Percentiles rank a stretch among this genome's conserved stretches.
Conservation (phyloP, 2,888 invertebrate species). For the Dolomedes plantarius region DNA sequence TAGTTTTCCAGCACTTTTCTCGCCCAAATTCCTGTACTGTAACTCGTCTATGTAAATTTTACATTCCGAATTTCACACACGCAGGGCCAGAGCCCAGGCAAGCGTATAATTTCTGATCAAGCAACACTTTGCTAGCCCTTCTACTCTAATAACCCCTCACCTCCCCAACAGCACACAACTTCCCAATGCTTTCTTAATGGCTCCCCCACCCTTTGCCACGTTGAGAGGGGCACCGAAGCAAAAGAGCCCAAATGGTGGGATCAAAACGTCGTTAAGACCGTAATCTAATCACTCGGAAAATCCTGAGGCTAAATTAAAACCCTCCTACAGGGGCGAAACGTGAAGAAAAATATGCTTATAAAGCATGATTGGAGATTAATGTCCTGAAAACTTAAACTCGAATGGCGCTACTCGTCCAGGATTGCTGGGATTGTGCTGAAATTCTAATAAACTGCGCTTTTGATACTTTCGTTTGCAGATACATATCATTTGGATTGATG, state of each 20-base stretch:
- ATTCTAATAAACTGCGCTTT: background rate
- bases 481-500: too few relatives aligned
- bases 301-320: constrained; percentile 71
- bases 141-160: constrained; percentile 58
- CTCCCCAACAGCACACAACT: constrained; percentile 41
- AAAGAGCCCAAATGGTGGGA: constrained; percentile 56
- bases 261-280: constrained; percentile 67
- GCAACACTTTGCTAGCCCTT: constrained; percentile 46
- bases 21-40: constrained; percentile 27
- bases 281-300: constrained; percentile 71
- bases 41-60: constrained; percentile 63
- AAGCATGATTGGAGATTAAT: constrained; percentile 70
- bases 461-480: too few relatives aligned
- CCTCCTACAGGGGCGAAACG: constrained; percentile 59
- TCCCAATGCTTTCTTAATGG: constrained; percentile 63
- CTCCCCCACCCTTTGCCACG: constrained; percentile 25
- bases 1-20: constrained; percentile 21
- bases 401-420: constrained; percentile 18
- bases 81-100: constrained; percentile 52
- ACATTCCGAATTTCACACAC: constrained; percentile 66
- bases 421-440: background rate
- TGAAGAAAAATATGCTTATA: constrained; percentile 70
- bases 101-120: constrained; percentile 69
- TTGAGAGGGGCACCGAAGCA: constrained; percentile 30
- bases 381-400: constrained; percentile 62